Percentiles rank a stretch among this genome's conserved stretches.
Conservation (phyloP, 2,888 invertebrate species). For the Podotricha telesiphe region DNA sequence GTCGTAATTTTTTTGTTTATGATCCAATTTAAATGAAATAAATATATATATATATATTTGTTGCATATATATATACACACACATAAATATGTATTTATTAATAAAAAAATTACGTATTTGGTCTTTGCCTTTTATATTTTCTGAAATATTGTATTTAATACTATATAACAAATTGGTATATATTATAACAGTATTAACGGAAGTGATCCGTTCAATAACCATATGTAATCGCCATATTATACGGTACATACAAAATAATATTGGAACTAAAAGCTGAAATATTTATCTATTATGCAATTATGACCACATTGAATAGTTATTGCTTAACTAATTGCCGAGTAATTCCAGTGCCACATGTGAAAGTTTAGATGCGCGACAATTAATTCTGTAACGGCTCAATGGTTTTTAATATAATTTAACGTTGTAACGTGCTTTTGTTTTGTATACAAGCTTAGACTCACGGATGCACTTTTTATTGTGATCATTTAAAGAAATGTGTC, state of each 20-base stretch:
- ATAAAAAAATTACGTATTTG: no score
- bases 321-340: conserved; percentile 12
- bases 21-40: no score
- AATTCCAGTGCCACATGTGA: conserved; percentile 12
- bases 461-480: background rate
- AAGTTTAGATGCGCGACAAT: conserved; percentile 14
- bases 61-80: no score
- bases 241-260: background rate
- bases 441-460: background rate
- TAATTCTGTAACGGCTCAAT: conserved; percentile 11
- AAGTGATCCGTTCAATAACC: no score
- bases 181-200: no score
- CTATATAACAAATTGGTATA: no score
- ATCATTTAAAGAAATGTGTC: background rate
- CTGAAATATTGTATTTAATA: no score
- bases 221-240: background rate
- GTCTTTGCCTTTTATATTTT: no score
- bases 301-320: conserved; percentile 10
- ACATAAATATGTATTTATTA: no score
- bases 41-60: no score
- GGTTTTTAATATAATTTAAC: background rate
- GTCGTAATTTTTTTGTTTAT: no score
- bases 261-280: background rate
- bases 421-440: background rate
- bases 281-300: conserved; percentile 7